Percentiles rank a stretch among this genome's conserved stretches.
These are phyloP conservation scores for Platyscelio sp. DNA, from an alignment of 2,888 invertebrate genomes.

Conservation along the genomic window DNA sequence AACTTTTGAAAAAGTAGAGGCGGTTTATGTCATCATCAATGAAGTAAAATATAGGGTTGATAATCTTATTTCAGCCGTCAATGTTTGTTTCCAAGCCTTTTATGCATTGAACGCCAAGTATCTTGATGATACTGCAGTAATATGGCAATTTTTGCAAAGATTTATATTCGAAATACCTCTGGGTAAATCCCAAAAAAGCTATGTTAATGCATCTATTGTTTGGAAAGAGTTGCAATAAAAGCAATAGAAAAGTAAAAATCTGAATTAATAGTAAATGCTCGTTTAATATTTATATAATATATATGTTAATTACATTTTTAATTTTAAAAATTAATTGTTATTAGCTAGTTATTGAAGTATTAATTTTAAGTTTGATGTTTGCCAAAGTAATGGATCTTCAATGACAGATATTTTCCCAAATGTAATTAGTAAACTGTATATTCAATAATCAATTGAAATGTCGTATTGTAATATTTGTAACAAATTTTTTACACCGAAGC, in stretches of 20 bases:
- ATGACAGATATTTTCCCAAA: not conserved
- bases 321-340: no score
- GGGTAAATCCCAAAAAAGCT: not conserved
- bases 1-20: not conserved
- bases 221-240: constrained; percentile 13
- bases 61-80: not conserved
- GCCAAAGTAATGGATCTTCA: not conserved
- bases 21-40: constrained; percentile 32
- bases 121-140: not conserved
- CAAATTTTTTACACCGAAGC: not conserved
- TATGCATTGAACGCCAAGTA: constrained; percentile 32
- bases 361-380: not conserved
- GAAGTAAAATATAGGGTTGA: constrained; percentile 12
- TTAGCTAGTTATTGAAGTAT: not conserved
- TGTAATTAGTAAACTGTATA: not conserved
- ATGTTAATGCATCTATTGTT: not conserved
- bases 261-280: not conserved
- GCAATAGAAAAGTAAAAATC: not conserved
- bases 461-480: not conserved
- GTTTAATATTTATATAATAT: no score
- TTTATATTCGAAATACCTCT: constrained; percentile 3
- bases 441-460: not conserved
- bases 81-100: constrained; percentile 18
- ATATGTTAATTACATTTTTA: not conserved
- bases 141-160: constrained; percentile 32